phyloP scores from a whole-genome alignment of 2,113 vertebrate genomes.

The Balaeniceps rex region DNA sequence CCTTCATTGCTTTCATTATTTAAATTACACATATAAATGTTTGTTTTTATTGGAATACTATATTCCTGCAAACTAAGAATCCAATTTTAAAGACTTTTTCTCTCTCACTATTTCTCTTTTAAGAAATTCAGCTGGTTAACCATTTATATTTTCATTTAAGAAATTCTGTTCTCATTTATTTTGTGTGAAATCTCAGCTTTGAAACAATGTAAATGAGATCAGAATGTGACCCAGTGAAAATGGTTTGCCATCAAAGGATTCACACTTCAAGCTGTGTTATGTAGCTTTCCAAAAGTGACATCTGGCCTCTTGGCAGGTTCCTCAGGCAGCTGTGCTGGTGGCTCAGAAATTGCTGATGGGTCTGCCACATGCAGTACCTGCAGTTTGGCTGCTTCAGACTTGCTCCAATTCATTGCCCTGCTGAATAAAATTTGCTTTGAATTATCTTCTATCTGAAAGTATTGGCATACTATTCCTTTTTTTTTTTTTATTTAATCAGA shows the following conservation, averaged over 20 bases:
- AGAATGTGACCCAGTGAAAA: constrained; percentile 36
- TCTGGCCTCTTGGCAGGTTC: constrained; percentile 60
- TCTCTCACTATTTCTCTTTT: neutral
- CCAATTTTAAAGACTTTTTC: neutral
- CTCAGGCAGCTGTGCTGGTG: constrained; percentile 42
- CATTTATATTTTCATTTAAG: neutral
- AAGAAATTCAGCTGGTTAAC: neutral
- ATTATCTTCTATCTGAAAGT: constrained; percentile 36
- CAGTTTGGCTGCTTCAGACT: constrained; percentile 27
- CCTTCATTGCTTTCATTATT: neutral
- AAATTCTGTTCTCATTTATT: neutral
- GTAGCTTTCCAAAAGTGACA: constrained; percentile 59
- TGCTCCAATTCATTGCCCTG: constrained; percentile 25
- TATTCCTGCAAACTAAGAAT: neutral
- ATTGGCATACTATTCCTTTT: neutral
- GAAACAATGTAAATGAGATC: constrained; percentile 40
- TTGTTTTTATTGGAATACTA: neutral
- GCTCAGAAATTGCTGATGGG: neutral
- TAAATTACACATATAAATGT: neutral
- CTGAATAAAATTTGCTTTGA: constrained; percentile 57
- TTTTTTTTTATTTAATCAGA: neutral
- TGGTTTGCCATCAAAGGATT: constrained; percentile 51
- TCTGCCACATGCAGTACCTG: constrained; percentile 36
- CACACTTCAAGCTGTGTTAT: constrained; percentile 24
- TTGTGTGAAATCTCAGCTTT: neutral